Percentiles rank a stretch among this genome's conserved stretches.
Evolutionary conservation across 2,113 vertebrate species (phyloP).

Genomic region (Tragelaphus strepsiceros): DNA sequence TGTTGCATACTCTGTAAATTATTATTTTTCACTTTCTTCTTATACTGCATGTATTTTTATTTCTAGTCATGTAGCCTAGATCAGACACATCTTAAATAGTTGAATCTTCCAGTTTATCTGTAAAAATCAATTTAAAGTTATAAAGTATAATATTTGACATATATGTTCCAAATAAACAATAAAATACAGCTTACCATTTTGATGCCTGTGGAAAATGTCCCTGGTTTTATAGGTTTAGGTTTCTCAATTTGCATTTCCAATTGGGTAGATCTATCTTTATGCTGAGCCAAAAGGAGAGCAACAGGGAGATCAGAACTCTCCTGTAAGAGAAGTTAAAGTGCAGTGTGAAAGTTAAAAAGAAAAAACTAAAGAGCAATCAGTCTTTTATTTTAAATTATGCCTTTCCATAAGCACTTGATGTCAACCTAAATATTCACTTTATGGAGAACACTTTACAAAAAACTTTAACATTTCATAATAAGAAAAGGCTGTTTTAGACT

Average conservation of each 20-base stretch:
- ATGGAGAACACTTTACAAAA: conserved; percentile 67
- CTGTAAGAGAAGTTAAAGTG: conserved; percentile 78
- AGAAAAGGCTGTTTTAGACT: conserved; percentile 74
- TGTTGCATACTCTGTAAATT: neutral
- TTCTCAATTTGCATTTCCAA: conserved; percentile 93
- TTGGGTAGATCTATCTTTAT: conserved; percentile 93
- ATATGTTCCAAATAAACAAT: conserved; percentile 24
- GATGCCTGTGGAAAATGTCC: conserved; percentile 96
- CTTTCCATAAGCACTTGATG: conserved; percentile 40
- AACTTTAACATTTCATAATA: conserved; percentile 74
- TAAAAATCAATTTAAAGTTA: conserved; percentile 27
- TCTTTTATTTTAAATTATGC: conserved; percentile 44
- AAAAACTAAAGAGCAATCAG: conserved; percentile 17
- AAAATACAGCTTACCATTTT: conserved; percentile 88
- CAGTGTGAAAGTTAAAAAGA: conserved; percentile 46
- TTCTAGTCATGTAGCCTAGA: neutral
- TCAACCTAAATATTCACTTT: conserved; percentile 51
- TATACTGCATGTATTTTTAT: neutral
- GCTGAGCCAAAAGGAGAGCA: conserved; percentile 92
- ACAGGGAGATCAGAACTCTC: conserved; percentile 95
- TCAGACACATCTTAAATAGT: conserved; percentile 9
- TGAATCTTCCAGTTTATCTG: neutral
- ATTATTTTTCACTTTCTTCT: conserved; percentile 18
- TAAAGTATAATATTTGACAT: conserved; percentile 25
- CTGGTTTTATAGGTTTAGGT: conserved; percentile 90